These are phyloP conservation scores for Drosophila mettleri DNA, from an alignment of 2,888 invertebrate species.

Conservation along the genomic window DNA sequence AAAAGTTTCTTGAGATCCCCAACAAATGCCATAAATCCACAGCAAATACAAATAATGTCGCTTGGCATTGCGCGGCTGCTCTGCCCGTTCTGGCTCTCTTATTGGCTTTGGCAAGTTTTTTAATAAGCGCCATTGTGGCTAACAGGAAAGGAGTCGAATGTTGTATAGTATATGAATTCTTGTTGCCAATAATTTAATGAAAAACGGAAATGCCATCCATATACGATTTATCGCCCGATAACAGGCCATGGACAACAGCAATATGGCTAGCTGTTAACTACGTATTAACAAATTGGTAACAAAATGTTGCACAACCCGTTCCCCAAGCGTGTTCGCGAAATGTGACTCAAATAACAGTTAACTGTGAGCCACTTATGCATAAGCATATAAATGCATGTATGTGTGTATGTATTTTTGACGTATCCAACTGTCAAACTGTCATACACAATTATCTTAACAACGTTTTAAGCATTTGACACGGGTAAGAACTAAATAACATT, in stretches of 20 bases:
- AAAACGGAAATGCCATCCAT: conserved; percentile 74
- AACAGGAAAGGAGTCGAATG: conserved; percentile 23
- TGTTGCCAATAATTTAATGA: conserved; percentile 72
- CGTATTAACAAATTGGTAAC: conserved; percentile 36
- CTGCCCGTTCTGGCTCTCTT: conserved; percentile 13
- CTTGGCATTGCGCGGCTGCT: conserved; percentile 30
- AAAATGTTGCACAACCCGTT: conserved; percentile 36
- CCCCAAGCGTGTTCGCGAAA: conserved; percentile 9
- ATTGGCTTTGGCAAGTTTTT: conserved; percentile 65
- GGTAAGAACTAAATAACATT: too few relatives aligned
- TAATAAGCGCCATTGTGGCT: conserved; percentile 58
- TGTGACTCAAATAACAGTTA: conserved; percentile 1
- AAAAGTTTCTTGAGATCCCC: conserved; percentile 40
- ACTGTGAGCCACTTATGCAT: background rate
- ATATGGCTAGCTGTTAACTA: conserved; percentile 8
- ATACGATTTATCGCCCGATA: conserved; percentile 73
- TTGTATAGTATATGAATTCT: conserved; percentile 40
- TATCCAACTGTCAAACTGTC: conserved; percentile 6
- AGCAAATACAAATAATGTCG: conserved; percentile 67
- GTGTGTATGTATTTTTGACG: background rate
- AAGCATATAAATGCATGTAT: background rate
- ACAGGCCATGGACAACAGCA: conserved; percentile 15
- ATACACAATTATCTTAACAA: conserved; percentile 1
- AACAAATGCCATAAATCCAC: conserved; percentile 57
- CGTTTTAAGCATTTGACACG: too few relatives aligned